phyloP scores from a whole-genome alignment of 2,888 invertebrate species.

The Epistrophella euchroma region DNA sequence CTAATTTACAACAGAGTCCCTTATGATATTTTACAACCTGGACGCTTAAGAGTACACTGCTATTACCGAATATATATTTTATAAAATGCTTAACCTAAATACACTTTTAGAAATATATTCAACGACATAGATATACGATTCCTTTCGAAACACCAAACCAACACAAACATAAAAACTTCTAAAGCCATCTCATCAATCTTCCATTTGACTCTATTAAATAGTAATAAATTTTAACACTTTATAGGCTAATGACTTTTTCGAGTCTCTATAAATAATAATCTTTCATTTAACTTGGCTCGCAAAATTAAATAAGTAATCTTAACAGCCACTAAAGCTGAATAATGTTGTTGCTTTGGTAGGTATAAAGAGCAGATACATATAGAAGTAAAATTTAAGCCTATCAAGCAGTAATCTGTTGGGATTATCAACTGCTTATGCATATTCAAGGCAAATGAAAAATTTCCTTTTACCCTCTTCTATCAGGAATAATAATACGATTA shows the following conservation, averaged over 20 bases:
- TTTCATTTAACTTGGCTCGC: conserved; percentile 8
- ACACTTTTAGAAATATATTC: too few relatives aligned
- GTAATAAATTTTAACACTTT: conserved; percentile 53
- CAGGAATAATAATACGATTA: conserved; percentile 25
- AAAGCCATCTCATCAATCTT: too few relatives aligned
- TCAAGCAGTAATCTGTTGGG: conserved; percentile 50
- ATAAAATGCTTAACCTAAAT: too few relatives aligned
- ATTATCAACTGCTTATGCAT: conserved; percentile 66
- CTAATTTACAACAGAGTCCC: too few relatives aligned
- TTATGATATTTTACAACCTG: too few relatives aligned
- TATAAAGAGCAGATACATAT: conserved; percentile 13
- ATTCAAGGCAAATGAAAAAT: conserved; percentile 18
- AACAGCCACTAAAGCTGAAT: conserved; percentile 61
- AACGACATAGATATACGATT: too few relatives aligned
- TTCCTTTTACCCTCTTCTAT: conserved; percentile 34
- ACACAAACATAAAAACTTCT: too few relatives aligned
- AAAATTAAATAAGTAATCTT: conserved; percentile 38
- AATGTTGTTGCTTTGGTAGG: conserved; percentile 31
- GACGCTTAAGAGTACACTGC: too few relatives aligned
- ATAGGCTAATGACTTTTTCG: conserved; percentile 30
- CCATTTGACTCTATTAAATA: neutral
- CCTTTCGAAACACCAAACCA: too few relatives aligned
- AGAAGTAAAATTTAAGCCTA: conserved; percentile 44
- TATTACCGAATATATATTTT: too few relatives aligned
- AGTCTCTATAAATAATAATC: conserved; percentile 47